A percentile compares a stretch with the other conserved stretches of the same genome.
Conservation (phyloP, 2,797 vertebrate species). For the Limosa lapponica region DNA sequence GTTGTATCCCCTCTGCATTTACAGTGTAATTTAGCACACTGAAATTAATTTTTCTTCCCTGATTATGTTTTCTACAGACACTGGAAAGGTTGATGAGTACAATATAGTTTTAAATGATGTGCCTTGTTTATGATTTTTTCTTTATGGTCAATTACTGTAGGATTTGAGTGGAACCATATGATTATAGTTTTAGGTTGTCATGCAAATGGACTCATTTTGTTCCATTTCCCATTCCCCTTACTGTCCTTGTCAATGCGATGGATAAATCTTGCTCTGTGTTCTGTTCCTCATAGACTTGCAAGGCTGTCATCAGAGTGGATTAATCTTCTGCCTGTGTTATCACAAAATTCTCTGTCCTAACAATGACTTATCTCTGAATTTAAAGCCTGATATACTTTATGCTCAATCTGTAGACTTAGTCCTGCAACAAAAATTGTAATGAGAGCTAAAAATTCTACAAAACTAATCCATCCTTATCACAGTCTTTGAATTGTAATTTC, state of each 20-base stretch:
- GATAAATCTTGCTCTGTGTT: constrained; percentile 66
- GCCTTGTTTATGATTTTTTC: constrained; percentile 66
- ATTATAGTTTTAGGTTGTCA: constrained; percentile 79
- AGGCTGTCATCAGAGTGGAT: constrained; percentile 73
- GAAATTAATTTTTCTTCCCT: constrained; percentile 75
- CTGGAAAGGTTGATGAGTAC: constrained; percentile 67
- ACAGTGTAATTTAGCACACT: constrained; percentile 52
- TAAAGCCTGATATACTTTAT: constrained; percentile 58
- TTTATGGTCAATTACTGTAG: constrained; percentile 68
- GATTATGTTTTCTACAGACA: constrained; percentile 63
- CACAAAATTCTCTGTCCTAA: constrained; percentile 67
- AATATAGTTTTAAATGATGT: constrained; percentile 61
- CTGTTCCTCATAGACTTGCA: constrained; percentile 61
- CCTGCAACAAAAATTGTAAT: constrained; percentile 62
- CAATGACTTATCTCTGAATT: constrained; percentile 68
- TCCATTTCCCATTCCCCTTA: constrained; percentile 71
- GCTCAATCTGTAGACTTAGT: constrained; percentile 47
- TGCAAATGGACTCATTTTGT: constrained; percentile 79
- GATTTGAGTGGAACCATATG: constrained; percentile 75
- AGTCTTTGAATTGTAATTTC: constrained; percentile 63
- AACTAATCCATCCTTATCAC: constrained; percentile 62
- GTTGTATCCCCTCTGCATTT: constrained; percentile 36
- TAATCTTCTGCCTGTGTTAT: constrained; percentile 71
- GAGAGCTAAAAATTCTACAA: constrained; percentile 46
- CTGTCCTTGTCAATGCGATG: constrained; percentile 71